Base-by-base conservation (phyloP, 2,797 vertebrate species). In the Toxotes lorentzi region DNA sequence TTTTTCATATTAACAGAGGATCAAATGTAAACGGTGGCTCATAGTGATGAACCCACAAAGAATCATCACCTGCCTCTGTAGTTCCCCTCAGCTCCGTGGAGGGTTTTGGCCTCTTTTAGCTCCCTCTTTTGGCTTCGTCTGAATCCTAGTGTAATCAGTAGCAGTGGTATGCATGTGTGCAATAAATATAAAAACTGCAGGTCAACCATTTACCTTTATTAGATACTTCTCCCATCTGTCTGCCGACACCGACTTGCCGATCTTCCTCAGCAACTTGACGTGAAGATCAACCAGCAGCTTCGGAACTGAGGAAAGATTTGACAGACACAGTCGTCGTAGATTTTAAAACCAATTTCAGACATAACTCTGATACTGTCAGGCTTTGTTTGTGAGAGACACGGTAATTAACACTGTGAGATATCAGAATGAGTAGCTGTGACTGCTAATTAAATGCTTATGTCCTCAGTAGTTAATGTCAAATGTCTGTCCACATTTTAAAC, bases 141-240 rank as follows among this genome's bases (percentile, higher is more conserved):
- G n/a, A 40, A 50, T 23, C 9, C 9, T 12, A 12, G 56, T 30
- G 27, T 48, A 7, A 6, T 13, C 23, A 0, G n/a, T 6, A 5
- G 50, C 5, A 14, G 12, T 41, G 40, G 12, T 17, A 3, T 24
- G 0, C 50, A 21, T 27, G 6, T 35, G 19, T 13, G 23, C 10
- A 50, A 12, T 16, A 30, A 43, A 2, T 5, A n/a, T 1, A 17
- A 35, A 51, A 56, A 35, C 4, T 50, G 1, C 2, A 32, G 12
- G 16, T 3, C 16, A 64, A 56, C 27, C 5, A 3, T 74, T 91
- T 95, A 99, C 98, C 97, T 97, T 99, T 71, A 98, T 93, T 12
- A 99, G 95, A 86, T 99, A 96, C 80, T 99, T 99, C 93, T 99
- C 98, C 98, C 98, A 99, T 97, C 98, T 93, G 80, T 99, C 98